Evolutionary conservation across 2,888 invertebrate genomes (phyloP).

Genomic region (Euproctis similis): DNA sequence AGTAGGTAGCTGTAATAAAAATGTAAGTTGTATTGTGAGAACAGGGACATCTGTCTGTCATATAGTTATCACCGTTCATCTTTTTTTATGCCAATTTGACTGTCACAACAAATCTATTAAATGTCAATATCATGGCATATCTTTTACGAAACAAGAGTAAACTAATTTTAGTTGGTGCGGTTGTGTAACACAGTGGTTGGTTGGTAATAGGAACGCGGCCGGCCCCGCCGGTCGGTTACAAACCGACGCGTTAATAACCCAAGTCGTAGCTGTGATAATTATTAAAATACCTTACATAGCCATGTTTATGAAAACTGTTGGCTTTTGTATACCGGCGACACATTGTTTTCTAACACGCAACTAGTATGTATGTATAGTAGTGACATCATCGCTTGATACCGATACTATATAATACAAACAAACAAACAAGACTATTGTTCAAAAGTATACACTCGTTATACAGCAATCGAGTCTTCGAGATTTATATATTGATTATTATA

Average conservation of each 20-base stretch:
- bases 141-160: slow-evolving; percentile 20
- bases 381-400: background rate
- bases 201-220: slow-evolving; percentile 26
- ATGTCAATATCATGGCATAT: slow-evolving; percentile 15
- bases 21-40: too few relatives aligned
- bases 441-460: too few relatives aligned
- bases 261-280: slow-evolving; percentile 37
- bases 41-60: too few relatives aligned
- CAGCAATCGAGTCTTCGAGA: too few relatives aligned
- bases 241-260: slow-evolving; percentile 25
- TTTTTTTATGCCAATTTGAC: too few relatives aligned
- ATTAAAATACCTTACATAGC: slow-evolving; percentile 37
- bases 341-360: too few relatives aligned
- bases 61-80: slow-evolving; percentile 14
- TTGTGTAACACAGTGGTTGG: slow-evolving; percentile 32
- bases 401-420: background rate
- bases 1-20: too few relatives aligned
- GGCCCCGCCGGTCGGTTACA: slow-evolving; percentile 14
- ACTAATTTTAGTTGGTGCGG: slow-evolving; percentile 19
- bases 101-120: slow-evolving; percentile 33
- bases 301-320: slow-evolving; percentile 28
- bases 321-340: slow-evolving; percentile 23
- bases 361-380: background rate
- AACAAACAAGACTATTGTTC: background rate
- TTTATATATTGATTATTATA: too few relatives aligned